Evolutionary conservation across 2,113 vertebrate genomes (phyloP), one percentile per base, ranked within the genome.

Genomic region (Clupea harengus): DNA sequence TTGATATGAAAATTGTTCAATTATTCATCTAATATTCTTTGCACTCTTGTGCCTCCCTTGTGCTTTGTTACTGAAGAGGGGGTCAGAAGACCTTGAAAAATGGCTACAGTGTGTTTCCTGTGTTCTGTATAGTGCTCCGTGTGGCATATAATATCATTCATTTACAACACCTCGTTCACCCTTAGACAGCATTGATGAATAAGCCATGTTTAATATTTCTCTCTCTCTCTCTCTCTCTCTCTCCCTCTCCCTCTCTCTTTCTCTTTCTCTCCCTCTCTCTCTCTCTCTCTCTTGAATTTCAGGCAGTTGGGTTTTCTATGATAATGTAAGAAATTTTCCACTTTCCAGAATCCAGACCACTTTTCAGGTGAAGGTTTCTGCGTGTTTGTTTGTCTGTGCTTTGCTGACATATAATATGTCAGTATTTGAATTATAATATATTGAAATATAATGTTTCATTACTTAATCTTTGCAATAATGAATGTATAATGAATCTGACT

Each of bases 21-120:
- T 78, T 78, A 44, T 78, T 32, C 25, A 78, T 78, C 72, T 78
- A 15, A 78, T 78, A 78, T 78, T 78, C 25, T 28, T 39, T 78
- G 72, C 72, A 39, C 72, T 44, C 32, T 78, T 28, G 6, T 67
- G 64, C 9, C 28, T 78, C 72, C 20, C 0, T 10, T 2, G 28
- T 32, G 9, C 28, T 78, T 17, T 78, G 32, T 39, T 78, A 13
- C 39, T 28, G 28, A 72, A 72, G 54, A 20, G 18, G 54, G 4
- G 52, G 52, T 54, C 72, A 11, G 13, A 17, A 39, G 72, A 78
- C 72, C 72, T 78, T 78, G 18, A 17, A 32, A 75, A 32, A 5
- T 39, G 72, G 72, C 13, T 10, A 44, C n/a, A 13, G 28, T 32
- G 60, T 20, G 10, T 78, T 78, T 78, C n/a, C 22, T 64, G 1